phyloP scores from a whole-genome alignment of 2,797 vertebrate genomes.

The Merluccius polli region DNA sequence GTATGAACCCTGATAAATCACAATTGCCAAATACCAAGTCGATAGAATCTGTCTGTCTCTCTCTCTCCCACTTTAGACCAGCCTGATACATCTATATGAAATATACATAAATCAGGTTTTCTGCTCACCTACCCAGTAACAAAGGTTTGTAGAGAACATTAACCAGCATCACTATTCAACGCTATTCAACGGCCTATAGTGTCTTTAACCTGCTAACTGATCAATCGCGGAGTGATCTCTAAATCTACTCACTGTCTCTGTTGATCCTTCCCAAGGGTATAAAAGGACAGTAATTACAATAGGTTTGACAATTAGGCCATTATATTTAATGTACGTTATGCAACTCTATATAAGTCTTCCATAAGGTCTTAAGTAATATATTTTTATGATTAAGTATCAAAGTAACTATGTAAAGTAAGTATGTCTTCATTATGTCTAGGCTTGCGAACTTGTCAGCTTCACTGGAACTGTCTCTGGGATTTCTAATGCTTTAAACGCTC shows the following conservation, averaged over 20 bases:
- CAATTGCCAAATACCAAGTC: neutral
- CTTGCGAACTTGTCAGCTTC: neutral
- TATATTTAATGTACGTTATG: neutral
- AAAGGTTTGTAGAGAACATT: neutral
- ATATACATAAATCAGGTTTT: neutral
- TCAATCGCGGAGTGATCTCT: neutral
- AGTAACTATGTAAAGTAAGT: neutral
- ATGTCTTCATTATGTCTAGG: neutral
- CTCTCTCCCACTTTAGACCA: neutral
- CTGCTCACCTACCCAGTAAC: neutral
- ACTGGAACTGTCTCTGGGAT: neutral
- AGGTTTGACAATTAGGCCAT: neutral
- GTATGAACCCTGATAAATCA: neutral
- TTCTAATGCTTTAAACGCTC: no score
- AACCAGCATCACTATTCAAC: neutral
- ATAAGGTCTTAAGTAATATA: neutral
- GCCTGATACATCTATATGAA: neutral
- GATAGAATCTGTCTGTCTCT: neutral
- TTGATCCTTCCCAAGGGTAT: neutral
- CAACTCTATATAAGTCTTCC: neutral
- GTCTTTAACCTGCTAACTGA: neutral
- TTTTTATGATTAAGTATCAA: neutral
- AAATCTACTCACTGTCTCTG: neutral
- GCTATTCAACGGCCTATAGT: neutral
- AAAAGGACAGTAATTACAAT: neutral